Evolutionary conservation across 2,797 vertebrate species (phyloP), one percentile per base, ranked within the genome.

Genomic region (Taeniopygia guttata): DNA sequence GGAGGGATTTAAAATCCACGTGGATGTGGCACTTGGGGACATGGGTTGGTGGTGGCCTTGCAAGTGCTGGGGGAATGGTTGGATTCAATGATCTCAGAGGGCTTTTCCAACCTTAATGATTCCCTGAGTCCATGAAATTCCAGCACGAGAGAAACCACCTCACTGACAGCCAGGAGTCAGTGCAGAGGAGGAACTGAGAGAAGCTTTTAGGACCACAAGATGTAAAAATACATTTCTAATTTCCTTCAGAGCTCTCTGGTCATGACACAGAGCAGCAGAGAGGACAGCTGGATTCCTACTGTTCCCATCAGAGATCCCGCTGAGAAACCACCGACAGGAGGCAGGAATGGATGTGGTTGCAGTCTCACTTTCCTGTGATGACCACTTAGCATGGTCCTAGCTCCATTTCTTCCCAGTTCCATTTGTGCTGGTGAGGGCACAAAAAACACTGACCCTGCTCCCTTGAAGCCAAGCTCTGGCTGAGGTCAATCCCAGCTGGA

Each of bases 111-210:
- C 15, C 22, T 43, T 6, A 27, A 19, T 17, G 29, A 23, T 38
- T 38, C 29, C 29, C 23, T n/a, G 45, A 51, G 38, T 51, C 59
- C 21, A 17, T 7, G 13, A 78, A 58, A 81, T 4, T 21, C 20
- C 90, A 70, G 40, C 22, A 2, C 5, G 54, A 42, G 38, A 67
- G 34, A 0, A 5, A 64, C 46, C 45, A 23, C 34, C 42, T 69
- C 64, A 20, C 29, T 0, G 0, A 30, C 2, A 64, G 38, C 16
- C 60, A 26, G 32, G 36, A 69, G n/a, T 25, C 48, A 26, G 58
- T 0, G 0, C 27, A 30, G n/a, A 70, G 30, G 7, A 68, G 55
- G 46, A 58, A 3, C 49, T 52, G 23, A 13, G 9, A 45, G 15
- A 30, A 48, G 38, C 43, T 49, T 46, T 79, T 20, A 55, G 1